These are phyloP conservation scores for Pteromalus puparum DNA, from an alignment of 1,140 invertebrate species.

Conservation along the genomic window DNA sequence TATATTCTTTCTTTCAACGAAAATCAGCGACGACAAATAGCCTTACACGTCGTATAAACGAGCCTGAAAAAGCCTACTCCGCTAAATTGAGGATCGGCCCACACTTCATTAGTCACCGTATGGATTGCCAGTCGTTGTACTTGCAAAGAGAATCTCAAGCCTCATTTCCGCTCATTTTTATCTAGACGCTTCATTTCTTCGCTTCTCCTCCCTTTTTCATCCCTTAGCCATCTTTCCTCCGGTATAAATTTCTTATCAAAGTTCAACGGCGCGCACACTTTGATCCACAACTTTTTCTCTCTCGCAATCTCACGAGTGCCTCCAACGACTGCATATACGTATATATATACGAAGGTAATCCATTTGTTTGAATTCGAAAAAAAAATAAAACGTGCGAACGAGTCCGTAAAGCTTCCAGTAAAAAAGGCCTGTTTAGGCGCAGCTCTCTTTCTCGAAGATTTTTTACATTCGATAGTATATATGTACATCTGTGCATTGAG, in stretches of 20 bases:
- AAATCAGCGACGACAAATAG: background rate
- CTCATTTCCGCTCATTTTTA: background rate
- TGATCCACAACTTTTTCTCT: background rate
- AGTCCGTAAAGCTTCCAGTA: background rate
- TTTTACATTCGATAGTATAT: background rate
- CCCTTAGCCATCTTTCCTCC: background rate
- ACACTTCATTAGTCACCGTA: slow-evolving; percentile 5
- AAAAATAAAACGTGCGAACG: too few relatives aligned
- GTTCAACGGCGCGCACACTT: too few relatives aligned
- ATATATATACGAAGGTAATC: background rate
- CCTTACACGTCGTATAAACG: background rate
- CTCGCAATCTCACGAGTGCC: background rate
- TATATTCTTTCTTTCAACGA: too few relatives aligned
- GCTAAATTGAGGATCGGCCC: background rate
- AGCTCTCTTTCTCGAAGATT: background rate
- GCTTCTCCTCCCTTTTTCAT: background rate
- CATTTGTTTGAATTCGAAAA: background rate
- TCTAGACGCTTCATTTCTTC: background rate
- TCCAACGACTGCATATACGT: too few relatives aligned
- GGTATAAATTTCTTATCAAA: background rate
- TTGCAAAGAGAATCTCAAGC: background rate
- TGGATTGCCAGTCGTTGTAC: background rate
- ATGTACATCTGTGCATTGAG: background rate
- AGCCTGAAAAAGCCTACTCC: background rate
- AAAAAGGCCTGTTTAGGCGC: too few relatives aligned